Base-by-base conservation (phyloP, 2,888 invertebrate genomes). In the Cryptosula pallasiana region DNA sequence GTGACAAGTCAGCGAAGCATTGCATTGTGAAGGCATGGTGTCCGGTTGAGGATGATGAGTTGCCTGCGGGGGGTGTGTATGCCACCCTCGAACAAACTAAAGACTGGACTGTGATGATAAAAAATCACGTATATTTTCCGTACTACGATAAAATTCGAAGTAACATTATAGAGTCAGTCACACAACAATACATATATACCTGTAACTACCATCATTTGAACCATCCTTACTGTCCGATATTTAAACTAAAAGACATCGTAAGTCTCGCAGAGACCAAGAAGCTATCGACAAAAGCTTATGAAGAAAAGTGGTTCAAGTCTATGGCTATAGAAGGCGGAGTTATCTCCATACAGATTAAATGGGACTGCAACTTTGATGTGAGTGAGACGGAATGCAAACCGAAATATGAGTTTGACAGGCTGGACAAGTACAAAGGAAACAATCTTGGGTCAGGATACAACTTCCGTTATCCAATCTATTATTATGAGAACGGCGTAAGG, bases 311-410 rank as follows among this genome's bases (percentile, higher is more conserved):
- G 63, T 70, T 25, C 45, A 23, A 36, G 23, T n/a, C 13, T 5
- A 35, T 70, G 2, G 70, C 70, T 9, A 23, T 70, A 5, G 74
- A 81, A 79, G 85, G 84, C 35, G 83, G 80, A 55, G 81, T 85
- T 23, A 79, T 85, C 63, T 78, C 79, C 1, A 79, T 85, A 9
- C 75, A 75, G 29, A 83, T 85, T 27, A 75, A 82, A 75, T 84
- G 84, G 85, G 77, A 81, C 69, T 85, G 85, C 75, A 79, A 85
- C 76, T 76, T 85, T n/a, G 85, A 85, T 75, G 79, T 75, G 72
- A 77, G 80, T 71, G 73, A 78, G 57, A 74, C 78, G 23, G 77
- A 80, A 69, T 85, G 85, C 73, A 76, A 75, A 35, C 85, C 85
- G 9, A 75, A 72, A 27, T 84, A 84, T 74, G 77, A 77, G 1